Percentiles rank a stretch among this genome's conserved stretches.
These are phyloP conservation scores for Geotria australis DNA, from an alignment of 2,797 vertebrate genomes.

Conservation along the genomic window DNA sequence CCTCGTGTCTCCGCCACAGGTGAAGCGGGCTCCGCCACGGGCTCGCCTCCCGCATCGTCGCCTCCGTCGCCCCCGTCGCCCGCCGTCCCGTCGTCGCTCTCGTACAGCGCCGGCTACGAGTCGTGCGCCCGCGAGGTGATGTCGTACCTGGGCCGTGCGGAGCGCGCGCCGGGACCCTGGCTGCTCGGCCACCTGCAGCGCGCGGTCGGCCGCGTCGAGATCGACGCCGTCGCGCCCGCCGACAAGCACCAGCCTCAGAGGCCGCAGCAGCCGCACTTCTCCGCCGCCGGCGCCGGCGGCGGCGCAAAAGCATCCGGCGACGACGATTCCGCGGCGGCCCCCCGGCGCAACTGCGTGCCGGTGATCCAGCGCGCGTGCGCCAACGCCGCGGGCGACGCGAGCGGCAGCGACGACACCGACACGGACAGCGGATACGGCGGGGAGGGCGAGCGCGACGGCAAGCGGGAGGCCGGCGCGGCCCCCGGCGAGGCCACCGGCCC, in stretches of 20 bases:
- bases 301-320: not conserved
- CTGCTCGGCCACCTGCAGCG: not conserved
- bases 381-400: conserved; percentile 81
- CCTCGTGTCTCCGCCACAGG: too few species aligned
- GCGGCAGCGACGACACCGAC: conserved; percentile 62
- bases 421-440: conserved; percentile 90
- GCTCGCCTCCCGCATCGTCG: too few species aligned
- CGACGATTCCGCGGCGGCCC: not conserved
- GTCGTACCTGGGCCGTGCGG: not conserved
- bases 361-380: conserved; percentile 61
- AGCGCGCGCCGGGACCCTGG: not conserved
- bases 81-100: not conserved
- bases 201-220: too few species aligned
- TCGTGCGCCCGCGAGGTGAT: not conserved
- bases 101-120: not conserved
- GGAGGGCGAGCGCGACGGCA: conserved; percentile 27
- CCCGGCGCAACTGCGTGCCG: conserved; percentile 34
- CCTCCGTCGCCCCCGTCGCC: too few species aligned
- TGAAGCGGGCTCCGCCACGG: too few species aligned
- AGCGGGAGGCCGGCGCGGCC: conserved; percentile 11
- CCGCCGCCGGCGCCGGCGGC: not conserved
- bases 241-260: not conserved
- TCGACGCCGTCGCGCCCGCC: too few species aligned
- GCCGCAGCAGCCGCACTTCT: not conserved
- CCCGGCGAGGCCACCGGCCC: too few species aligned